These are phyloP conservation scores for Prenolepis imparis DNA, from an alignment of 2,888 invertebrate genomes.

Conservation along the genomic window DNA sequence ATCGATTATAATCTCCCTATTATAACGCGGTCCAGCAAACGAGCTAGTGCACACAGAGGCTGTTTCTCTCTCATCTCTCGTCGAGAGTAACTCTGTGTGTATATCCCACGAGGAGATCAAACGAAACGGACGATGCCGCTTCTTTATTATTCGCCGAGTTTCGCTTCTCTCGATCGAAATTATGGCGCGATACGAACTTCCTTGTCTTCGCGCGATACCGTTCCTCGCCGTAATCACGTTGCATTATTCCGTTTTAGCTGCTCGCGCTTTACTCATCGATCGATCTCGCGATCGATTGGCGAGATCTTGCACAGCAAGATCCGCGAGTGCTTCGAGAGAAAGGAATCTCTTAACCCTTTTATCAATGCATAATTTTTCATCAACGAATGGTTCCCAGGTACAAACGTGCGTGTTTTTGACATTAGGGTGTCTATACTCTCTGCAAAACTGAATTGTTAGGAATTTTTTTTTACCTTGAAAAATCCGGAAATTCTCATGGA, in stretches of 20 bases:
- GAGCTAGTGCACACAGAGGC: not conserved
- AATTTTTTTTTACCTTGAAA: no score
- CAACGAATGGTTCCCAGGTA: no score
- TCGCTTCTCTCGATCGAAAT: constrained; percentile 47
- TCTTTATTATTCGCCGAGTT: constrained; percentile 53
- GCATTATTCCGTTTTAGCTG: constrained; percentile 42
- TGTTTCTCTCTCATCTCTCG: not conserved
- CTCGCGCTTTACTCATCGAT: constrained; percentile 17
- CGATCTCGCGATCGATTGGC: constrained; percentile 19
- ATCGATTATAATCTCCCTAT: constrained; percentile 26
- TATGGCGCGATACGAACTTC: constrained; percentile 35
- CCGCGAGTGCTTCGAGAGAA: not conserved
- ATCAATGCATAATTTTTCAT: no score
- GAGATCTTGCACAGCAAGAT: not conserved
- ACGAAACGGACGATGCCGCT: constrained; percentile 34
- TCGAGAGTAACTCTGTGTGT: not conserved
- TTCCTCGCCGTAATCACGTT: constrained; percentile 45
- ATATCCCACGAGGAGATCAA: constrained; percentile 38
- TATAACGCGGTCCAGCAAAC: constrained; percentile 6
- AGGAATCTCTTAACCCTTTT: not conserved
- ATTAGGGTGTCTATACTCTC: no score
- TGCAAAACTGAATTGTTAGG: no score
- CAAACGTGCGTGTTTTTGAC: no score
- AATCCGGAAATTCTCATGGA: no score
- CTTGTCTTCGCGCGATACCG: constrained; percentile 45